Evolutionary conservation across 1,140 invertebrate species (phyloP).

Genomic region (Pseudomyrmex pallidus): DNA sequence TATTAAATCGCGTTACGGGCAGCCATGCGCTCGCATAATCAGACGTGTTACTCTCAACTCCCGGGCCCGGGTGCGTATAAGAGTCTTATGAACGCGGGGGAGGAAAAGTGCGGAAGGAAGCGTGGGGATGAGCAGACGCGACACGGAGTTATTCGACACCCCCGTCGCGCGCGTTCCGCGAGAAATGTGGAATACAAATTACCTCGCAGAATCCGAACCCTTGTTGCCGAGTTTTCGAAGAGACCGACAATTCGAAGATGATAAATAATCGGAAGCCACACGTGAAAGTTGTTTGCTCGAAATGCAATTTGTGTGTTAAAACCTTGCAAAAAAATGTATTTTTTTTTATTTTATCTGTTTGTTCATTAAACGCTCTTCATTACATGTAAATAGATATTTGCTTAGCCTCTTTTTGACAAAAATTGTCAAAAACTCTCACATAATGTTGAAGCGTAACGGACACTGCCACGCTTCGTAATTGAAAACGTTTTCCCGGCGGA

Average conservation of each 20-base stretch:
- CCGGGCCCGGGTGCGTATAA: slow-evolving; percentile 58
- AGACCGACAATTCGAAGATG: slow-evolving; percentile 80
- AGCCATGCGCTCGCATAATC: slow-evolving; percentile 85
- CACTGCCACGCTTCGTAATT: neutral
- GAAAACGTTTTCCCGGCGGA: neutral
- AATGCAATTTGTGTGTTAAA: too few relatives aligned
- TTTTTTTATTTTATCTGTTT: too few relatives aligned
- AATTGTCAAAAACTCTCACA: too few relatives aligned
- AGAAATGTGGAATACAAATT: slow-evolving; percentile 85
- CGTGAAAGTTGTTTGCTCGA: neutral
- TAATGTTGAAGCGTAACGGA: too few relatives aligned
- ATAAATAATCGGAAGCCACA: slow-evolving; percentile 59
- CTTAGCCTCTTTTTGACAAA: too few relatives aligned
- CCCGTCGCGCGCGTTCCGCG: slow-evolving; percentile 67
- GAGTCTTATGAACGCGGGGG: slow-evolving; percentile 53
- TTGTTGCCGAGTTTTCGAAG: slow-evolving; percentile 62
- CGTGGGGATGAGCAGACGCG: slow-evolving; percentile 61
- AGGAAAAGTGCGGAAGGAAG: neutral
- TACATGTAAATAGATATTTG: too few relatives aligned
- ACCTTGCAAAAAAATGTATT: too few relatives aligned
- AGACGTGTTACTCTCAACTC: slow-evolving; percentile 77
- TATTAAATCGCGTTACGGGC: slow-evolving; percentile 85
- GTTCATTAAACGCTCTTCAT: too few relatives aligned
- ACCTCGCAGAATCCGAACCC: slow-evolving; percentile 70
- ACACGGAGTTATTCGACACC: slow-evolving; percentile 75